Evolutionary conservation across 2,888 invertebrate species (phyloP), one percentile per base, ranked within the genome.

Genomic region (Argynnis bischoffii): DNA sequence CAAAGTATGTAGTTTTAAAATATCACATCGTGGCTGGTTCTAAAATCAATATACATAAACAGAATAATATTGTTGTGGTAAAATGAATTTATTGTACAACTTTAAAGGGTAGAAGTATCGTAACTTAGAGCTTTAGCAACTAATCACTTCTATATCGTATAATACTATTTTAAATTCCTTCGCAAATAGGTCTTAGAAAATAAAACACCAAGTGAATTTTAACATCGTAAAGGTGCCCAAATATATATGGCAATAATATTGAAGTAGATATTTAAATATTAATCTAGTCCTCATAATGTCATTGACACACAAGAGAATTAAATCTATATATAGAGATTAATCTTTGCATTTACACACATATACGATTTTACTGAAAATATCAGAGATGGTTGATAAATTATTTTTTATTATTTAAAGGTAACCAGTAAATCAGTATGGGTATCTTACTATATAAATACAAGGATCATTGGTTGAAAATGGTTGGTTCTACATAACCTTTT

Each of bases 211-310:
- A 69, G 59, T 69, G 66, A 69, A 68, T 69, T 67, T 68, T 69
- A 69, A 68, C n/a, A 65, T 69, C 71, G 57, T 69, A 67, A 72
- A 66, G 73, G 75, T 77, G 74, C 75, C 75, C 75, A 73, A 77
- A 74, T 71, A 72, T 73, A 63, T 69, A 77, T 77, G 77, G 77
- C 77, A 76, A 77, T 77, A 78, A 78, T 78, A 76, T 76, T 76
- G 71, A 71, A 68, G 73, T 76, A 76, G 74, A 69, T 63, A 59
- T 66, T 55, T 73, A 72, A 65, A 61, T 70, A 69, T 66, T 61
- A 72, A 66, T 68, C 35, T 63, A 56, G 35, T 69, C 66, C 59
- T 63, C 63, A 55, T 54, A 48, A 41, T 41, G 35, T 41, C 64
- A 64, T 59, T 26, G 51, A 55, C 53, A 59, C 46, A 69, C 51